phyloP scores from a whole-genome alignment of 2,113 vertebrate genomes.

The Calcarius ornatus region DNA sequence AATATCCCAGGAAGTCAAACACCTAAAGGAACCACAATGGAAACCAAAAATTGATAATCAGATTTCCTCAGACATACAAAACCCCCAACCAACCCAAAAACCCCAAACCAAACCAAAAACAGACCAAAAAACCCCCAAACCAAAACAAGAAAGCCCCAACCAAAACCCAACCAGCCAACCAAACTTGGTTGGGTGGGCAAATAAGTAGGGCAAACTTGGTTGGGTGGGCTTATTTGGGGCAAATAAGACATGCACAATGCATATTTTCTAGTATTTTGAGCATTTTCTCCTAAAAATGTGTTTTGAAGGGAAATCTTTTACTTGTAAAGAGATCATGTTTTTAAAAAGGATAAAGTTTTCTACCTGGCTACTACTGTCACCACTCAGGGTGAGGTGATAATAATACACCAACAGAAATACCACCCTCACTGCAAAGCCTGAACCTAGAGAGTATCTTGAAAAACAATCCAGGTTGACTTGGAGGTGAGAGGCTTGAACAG shows the following conservation, averaged over 20 bases:
- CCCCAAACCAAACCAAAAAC: neutral
- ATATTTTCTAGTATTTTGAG: neutral
- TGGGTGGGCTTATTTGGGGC: too few species aligned
- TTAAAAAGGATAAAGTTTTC: neutral
- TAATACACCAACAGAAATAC: neutral
- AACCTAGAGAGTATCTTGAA: neutral
- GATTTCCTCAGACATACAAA: neutral
- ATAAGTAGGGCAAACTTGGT: too few species aligned
- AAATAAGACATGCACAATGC: neutral
- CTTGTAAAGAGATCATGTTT: neutral
- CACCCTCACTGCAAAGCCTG: neutral
- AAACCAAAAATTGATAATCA: neutral
- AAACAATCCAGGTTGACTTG: neutral
- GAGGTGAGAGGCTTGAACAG: neutral
- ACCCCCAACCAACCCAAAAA: neutral
- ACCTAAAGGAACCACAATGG: neutral
- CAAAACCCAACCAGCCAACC: neutral
- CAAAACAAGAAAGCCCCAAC: neutral
- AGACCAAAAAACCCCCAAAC: neutral
- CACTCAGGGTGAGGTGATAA: fast-evolving
- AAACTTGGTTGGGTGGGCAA: too few species aligned
- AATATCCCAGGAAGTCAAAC: neutral
- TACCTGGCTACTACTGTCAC: neutral
- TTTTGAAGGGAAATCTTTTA: neutral
- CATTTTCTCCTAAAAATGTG: neutral